These are phyloP conservation scores for Caenorhabditis sp. DNA, from an alignment of 2,888 invertebrate genomes.

Conservation along the genomic window DNA sequence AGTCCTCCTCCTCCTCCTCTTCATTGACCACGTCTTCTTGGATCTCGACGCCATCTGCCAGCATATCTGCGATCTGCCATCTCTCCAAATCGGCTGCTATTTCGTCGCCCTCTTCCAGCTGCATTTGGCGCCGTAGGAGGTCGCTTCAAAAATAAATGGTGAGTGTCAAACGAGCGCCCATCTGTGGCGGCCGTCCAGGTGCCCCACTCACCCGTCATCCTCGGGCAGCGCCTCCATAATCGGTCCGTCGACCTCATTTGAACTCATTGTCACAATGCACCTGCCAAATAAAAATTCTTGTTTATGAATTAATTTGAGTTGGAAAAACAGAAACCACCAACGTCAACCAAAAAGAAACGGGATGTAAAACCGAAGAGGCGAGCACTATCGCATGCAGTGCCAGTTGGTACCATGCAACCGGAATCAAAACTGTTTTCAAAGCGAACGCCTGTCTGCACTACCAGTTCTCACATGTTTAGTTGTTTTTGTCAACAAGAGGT, in stretches of 20 bases:
- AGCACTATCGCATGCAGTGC: conserved; percentile 6
- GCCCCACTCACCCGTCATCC: conserved; percentile 4
- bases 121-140: conserved; percentile 30
- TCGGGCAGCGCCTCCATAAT: conserved; percentile 7
- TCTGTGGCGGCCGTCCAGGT: conserved; percentile 8
- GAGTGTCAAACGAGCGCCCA: conserved; percentile 7
- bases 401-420: conserved; percentile 6
- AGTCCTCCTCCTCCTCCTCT: conserved; percentile 1
- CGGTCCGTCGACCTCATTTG: conserved; percentile 4
- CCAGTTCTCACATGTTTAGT: not conserved
- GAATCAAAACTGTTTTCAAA: conserved; percentile 1
- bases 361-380: not conserved
- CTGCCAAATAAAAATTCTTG: not conserved
- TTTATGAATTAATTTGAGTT: not conserved
- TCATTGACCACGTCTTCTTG: conserved; percentile 5
- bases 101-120: conserved; percentile 7
- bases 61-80: conserved; percentile 24
- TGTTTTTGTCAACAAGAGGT: conserved; percentile 5
- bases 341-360: not conserved
- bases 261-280: conserved; percentile 25
- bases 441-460: not conserved
- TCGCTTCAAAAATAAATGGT: conserved; percentile 33
- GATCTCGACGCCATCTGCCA: conserved; percentile 41
- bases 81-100: conserved; percentile 15
- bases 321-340: not conserved